A percentile compares a stretch with the other conserved stretches of the same genome.
phyloP scores from a whole-genome alignment of 2,888 invertebrate species.

The Microctonus hyperodae region DNA sequence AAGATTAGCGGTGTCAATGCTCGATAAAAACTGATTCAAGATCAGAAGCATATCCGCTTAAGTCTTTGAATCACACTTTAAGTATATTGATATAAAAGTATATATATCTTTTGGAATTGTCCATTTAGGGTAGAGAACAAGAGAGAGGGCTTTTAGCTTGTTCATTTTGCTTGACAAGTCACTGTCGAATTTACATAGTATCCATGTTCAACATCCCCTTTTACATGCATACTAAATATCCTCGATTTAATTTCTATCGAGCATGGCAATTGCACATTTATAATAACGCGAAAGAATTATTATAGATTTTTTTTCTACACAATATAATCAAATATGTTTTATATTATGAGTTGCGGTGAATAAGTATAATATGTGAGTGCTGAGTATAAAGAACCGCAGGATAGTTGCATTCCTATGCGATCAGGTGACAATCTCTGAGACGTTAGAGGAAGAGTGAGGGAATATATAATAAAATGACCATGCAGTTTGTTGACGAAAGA shows the following conservation, averaged over 20 bases:
- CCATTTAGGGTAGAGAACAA: not conserved
- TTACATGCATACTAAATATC: not conserved
- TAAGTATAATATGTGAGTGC: no score
- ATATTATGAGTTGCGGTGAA: no score
- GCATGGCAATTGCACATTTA: not conserved
- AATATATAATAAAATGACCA: not conserved
- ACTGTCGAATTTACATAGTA: not conserved
- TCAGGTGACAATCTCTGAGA: not conserved
- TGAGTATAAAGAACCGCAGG: not conserved
- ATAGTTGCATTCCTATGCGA: not conserved
- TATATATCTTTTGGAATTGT: constrained; percentile 20
- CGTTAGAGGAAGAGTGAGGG: not conserved
- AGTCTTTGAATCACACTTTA: constrained; percentile 15
- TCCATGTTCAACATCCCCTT: constrained; percentile 15
- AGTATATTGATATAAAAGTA: constrained; percentile 22
- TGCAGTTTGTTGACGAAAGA: not conserved
- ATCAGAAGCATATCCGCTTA: constrained; percentile 31
- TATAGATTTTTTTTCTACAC: no score
- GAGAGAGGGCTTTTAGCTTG: constrained; percentile 28
- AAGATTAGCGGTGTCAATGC: constrained; percentile 33
- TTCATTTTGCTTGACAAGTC: no score
- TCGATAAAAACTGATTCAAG: constrained; percentile 31
- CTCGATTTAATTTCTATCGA: constrained; percentile 21
- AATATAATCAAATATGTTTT: no score
- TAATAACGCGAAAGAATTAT: not conserved